phyloP scores from a whole-genome alignment of 2,888 invertebrate genomes.

The Acrobasis suavella region DNA sequence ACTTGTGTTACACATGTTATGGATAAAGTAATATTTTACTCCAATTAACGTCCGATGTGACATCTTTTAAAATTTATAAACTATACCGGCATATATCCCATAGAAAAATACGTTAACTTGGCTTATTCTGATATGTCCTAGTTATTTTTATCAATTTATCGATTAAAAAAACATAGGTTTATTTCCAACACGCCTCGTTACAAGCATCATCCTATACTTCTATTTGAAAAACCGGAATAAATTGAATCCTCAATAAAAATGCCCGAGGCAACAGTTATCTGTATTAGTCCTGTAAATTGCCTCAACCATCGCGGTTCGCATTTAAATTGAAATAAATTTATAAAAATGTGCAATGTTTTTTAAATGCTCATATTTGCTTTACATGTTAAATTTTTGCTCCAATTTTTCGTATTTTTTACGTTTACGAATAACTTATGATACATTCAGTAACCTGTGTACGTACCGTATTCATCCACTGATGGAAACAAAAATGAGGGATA shows the following conservation, averaged over 20 bases:
- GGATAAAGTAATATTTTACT: too few relatives aligned
- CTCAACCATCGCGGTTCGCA: background rate
- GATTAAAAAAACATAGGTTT: too few relatives aligned
- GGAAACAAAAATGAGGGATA: too few relatives aligned
- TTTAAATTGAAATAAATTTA: background rate
- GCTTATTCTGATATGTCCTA: too few relatives aligned
- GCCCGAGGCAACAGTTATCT: background rate
- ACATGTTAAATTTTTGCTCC: conserved; percentile 1
- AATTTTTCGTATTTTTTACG: background rate
- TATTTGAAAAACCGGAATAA: background rate
- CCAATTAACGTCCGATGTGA: too few relatives aligned
- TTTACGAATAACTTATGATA: background rate
- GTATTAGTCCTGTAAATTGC: background rate
- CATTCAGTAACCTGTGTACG: too few relatives aligned
- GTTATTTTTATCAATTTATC: too few relatives aligned
- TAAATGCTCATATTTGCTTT: background rate
- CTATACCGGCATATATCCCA: too few relatives aligned
- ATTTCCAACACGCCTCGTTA: background rate
- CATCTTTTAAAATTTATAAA: too few relatives aligned
- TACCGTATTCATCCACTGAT: too few relatives aligned
- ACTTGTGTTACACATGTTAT: too few relatives aligned
- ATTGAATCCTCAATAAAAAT: background rate
- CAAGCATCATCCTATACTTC: background rate
- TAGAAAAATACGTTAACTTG: too few relatives aligned
- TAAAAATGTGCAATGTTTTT: background rate